Evolutionary conservation across 1,140 invertebrate species (phyloP), one percentile per base, ranked within the genome.

Genomic region (Saccostrea cuccullata): DNA sequence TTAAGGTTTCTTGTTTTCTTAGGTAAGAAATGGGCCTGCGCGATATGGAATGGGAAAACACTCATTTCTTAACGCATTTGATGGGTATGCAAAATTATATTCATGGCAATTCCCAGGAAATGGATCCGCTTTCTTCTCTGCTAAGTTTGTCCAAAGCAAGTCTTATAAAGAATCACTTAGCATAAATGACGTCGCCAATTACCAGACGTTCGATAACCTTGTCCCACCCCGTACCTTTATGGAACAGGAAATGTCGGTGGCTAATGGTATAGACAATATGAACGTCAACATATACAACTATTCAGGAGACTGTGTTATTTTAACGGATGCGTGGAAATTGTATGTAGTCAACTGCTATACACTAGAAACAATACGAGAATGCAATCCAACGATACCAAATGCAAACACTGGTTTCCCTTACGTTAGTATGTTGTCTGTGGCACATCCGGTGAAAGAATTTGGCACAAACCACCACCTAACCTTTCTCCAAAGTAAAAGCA

Each of bases 21-120:
- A 94, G 93, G 89, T 94, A 0, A 86, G 93, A 64, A 93, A 93
- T 88, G 94, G 94, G 15, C 86, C 91, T n/a, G 94, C 93, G 55
- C 40, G 89, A 40, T 94, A 92, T 89, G 92, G 92, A 86, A 90
- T 92, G 20, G 93, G 93, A 26, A 26, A 87, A 20, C 82, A 92
- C n/a, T 87, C 86, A 0, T 91, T 93, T 47, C 47, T 86, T 0
- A 92, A 94, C 88, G 83, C 91, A 6, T 94, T 94, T 85, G 94
- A 94, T 86, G 92, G 89, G 12, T 94, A 92, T 82, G 91, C 90
- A 13, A 94, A 94, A 87, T 90, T 94, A 12, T 87, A 89, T 23
- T 93, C 91, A 47, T 94, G 91, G 90, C 86, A 90, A 67, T 93
- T 94, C 87, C 60, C 84, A 0, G 92, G 92, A 73, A 93, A 93